Conservation (phyloP, 2,888 invertebrate species). For the Harpalus rubripes region DNA sequence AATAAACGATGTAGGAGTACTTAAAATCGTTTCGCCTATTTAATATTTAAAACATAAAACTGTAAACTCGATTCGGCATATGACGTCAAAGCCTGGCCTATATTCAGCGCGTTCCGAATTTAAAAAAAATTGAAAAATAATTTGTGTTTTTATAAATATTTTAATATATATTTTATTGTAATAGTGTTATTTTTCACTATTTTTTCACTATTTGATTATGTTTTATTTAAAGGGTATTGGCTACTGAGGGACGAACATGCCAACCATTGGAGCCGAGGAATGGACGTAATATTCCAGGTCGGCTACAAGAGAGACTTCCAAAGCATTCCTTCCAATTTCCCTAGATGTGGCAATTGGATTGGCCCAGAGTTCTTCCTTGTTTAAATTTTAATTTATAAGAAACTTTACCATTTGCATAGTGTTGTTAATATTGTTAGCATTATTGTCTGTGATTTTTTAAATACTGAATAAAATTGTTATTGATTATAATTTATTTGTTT, state of each 20-base stretch:
- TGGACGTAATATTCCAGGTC: slow-evolving; percentile 87
- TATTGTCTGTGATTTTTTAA: slow-evolving; percentile 47
- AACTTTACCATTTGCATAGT: slow-evolving; percentile 28
- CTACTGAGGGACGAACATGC: slow-evolving; percentile 88
- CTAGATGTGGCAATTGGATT: slow-evolving; percentile 87
- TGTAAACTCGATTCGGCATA: too few relatives aligned
- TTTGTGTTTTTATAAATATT: too few relatives aligned
- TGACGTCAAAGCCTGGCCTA: too few relatives aligned
- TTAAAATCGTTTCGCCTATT: too few relatives aligned
- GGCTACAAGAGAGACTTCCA: slow-evolving; percentile 84
- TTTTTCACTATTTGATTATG: too few relatives aligned
- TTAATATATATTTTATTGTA: too few relatives aligned
- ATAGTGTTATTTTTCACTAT: too few relatives aligned
- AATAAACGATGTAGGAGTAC: too few relatives aligned
- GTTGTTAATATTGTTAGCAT: slow-evolving; percentile 30
- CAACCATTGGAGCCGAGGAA: slow-evolving; percentile 86
- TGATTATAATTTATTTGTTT: slow-evolving; percentile 8
- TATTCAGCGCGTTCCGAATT: too few relatives aligned
- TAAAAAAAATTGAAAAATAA: too few relatives aligned
- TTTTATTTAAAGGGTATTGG: slow-evolving; percentile 83
- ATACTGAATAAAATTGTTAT: slow-evolving; percentile 57
- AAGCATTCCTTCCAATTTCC: slow-evolving; percentile 85
- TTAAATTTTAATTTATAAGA: slow-evolving; percentile 72
- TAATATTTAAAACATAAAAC: too few relatives aligned
- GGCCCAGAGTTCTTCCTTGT: slow-evolving; percentile 88